Evolutionary conservation across 2,113 vertebrate genomes (phyloP).

Genomic region (Hypocryptadius cinnamomeus): DNA sequence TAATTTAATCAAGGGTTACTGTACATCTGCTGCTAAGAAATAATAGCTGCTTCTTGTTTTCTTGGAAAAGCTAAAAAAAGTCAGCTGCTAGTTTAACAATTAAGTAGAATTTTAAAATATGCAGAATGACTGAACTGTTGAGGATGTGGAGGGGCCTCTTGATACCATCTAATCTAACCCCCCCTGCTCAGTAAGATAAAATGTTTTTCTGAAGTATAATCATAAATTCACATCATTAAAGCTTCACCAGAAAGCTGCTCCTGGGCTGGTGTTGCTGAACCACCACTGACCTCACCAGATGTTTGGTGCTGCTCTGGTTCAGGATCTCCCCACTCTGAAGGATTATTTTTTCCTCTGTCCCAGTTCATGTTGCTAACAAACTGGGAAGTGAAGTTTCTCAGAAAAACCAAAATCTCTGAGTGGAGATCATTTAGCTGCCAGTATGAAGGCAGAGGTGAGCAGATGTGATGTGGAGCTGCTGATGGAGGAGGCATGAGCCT

Average conservation of each 20-base stretch:
- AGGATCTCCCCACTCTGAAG: background rate
- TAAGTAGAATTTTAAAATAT: background rate
- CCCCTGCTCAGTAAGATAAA: background rate
- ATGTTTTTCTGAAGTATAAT: background rate
- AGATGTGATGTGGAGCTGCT: background rate
- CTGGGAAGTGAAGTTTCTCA: background rate
- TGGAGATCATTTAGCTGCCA: background rate
- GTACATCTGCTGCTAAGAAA: background rate
- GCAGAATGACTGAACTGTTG: background rate
- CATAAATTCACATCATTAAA: background rate
- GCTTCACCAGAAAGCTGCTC: background rate
- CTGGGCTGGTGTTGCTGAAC: background rate
- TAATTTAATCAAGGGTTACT: background rate
- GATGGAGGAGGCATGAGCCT: background rate
- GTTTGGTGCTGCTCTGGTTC: fast-evolving
- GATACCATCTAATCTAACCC: background rate
- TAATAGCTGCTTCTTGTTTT: background rate
- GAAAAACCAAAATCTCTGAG: background rate
- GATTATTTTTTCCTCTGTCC: no score
- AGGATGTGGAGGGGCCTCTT: background rate
- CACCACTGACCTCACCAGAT: fast-evolving
- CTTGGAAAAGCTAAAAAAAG: background rate
- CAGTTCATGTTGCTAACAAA: background rate
- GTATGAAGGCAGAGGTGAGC: background rate
- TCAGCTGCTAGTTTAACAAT: background rate